Percentiles rank a stretch among this genome's conserved stretches.
Evolutionary conservation across 2,113 vertebrate genomes (phyloP).

Genomic region (Podilymbus podiceps): DNA sequence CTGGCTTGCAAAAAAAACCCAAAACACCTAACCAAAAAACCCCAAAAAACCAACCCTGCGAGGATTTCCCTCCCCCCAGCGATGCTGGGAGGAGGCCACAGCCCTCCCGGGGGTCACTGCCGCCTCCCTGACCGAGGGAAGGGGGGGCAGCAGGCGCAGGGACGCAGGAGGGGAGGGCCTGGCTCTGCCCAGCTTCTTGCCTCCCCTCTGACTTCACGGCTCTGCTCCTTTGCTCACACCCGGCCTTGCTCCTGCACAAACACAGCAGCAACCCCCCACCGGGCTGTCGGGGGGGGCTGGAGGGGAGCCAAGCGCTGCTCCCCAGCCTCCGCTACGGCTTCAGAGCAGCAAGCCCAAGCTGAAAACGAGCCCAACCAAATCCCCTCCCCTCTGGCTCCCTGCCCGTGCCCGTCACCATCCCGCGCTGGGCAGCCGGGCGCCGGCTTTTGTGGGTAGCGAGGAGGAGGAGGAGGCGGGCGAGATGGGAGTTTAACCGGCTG

Average conservation of each 20-base stretch:
- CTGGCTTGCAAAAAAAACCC: not conserved
- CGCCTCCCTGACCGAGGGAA: not conserved
- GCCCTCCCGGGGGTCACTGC: not conserved
- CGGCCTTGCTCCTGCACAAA: rapidly evolving
- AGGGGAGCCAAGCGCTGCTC: rapidly evolving
- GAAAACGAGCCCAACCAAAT: not conserved
- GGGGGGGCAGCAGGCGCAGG: rapidly evolving
- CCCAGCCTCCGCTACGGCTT: not conserved
- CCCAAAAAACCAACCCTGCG: too few species aligned
- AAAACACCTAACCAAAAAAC: too few species aligned
- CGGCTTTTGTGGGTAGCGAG: not conserved
- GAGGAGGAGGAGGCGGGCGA: not conserved
- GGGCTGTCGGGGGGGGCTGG: not conserved
- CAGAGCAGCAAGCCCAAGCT: not conserved
- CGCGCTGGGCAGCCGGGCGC: not conserved
- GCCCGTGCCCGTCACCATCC: not conserved
- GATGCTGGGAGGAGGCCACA: not conserved
- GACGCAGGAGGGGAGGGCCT: not conserved
- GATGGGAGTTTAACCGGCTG: not conserved
- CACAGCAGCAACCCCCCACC: not conserved
- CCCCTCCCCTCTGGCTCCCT: not conserved
- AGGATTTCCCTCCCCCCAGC: rapidly evolving
- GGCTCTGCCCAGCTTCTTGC: too few species aligned
- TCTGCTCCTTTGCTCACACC: too few species aligned
- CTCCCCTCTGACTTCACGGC: too few species aligned